Evolutionary conservation across 2,113 vertebrate species (phyloP).

Genomic region (Microcebus griseorufus): DNA sequence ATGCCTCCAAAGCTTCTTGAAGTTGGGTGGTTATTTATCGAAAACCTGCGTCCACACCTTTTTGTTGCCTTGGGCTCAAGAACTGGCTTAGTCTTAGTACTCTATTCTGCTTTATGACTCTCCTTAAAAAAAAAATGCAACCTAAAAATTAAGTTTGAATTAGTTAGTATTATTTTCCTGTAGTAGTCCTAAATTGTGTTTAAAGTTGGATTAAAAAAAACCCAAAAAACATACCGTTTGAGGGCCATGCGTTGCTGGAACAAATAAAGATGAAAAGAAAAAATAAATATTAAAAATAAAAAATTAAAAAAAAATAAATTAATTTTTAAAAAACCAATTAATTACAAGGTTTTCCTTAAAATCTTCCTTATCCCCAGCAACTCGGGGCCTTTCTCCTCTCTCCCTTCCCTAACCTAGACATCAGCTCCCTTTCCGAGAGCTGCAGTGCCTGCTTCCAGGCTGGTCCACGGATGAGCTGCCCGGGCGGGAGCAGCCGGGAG

Average conservation of each 20-base stretch:
- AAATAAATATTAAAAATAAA: too few species aligned
- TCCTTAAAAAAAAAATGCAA: neutral
- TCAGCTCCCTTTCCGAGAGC: neutral
- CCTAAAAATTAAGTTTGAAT: neutral
- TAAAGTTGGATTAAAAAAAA: too few species aligned
- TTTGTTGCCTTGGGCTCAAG: neutral
- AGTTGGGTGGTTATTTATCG: neutral
- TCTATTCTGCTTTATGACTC: neutral
- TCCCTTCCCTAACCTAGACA: too few species aligned
- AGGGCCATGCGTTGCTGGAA: too few species aligned
- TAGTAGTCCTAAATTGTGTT: neutral
- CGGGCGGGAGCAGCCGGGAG: neutral
- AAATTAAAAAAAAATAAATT: too few species aligned
- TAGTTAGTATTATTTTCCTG: neutral
- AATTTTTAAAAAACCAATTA: too few species aligned
- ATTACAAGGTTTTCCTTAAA: neutral
- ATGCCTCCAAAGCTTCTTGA: neutral
- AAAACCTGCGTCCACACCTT: neutral
- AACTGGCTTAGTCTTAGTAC: neutral
- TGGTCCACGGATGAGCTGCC: too few species aligned
- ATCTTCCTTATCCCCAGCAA: neutral
- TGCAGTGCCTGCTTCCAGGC: rapidly evolving
- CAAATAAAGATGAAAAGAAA: too few species aligned
- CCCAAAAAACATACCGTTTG: too few species aligned
- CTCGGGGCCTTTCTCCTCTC: neutral